Evolutionary conservation across 1,140 invertebrate genomes (phyloP).

Genomic region (Drosophila tsacasi): DNA sequence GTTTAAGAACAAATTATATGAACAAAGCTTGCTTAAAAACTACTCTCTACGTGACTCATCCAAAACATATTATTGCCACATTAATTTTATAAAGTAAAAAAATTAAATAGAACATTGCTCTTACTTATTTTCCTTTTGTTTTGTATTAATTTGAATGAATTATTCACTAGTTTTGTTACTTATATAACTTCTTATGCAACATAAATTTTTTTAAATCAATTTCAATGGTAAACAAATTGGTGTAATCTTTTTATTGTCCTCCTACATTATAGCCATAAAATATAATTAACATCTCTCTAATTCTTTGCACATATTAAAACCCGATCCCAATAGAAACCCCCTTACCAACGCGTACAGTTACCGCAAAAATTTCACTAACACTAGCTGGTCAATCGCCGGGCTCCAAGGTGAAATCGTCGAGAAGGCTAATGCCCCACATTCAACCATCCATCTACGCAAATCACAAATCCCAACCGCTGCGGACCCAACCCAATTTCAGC

Average conservation of each 20-base stretch:
- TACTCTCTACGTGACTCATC: not conserved
- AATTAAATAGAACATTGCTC: too few species aligned
- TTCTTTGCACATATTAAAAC: not conserved
- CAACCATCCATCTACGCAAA: not conserved
- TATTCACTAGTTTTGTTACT: not conserved
- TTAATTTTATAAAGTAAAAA: too few species aligned
- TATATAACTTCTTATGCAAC: not conserved
- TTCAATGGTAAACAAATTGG: not conserved
- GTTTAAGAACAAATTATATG: not conserved
- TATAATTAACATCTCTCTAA: conserved; percentile 1
- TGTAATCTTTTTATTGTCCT: not conserved
- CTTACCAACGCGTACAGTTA: conserved; percentile 46
- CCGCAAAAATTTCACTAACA: conserved; percentile 19
- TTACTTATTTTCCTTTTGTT: too few species aligned
- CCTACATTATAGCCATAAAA: not conserved
- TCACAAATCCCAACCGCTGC: not conserved
- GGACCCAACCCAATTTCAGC: conserved; percentile 43
- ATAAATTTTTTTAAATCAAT: not conserved
- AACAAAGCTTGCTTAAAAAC: not conserved
- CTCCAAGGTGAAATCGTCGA: conserved; percentile 51
- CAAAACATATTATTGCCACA: too few species aligned
- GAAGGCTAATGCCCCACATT: conserved; percentile 50
- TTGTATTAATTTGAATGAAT: not conserved
- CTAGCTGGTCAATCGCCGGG: conserved; percentile 8
- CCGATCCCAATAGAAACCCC: not conserved